Evolutionary conservation across 2,888 invertebrate genomes (phyloP).

Genomic region (Unio pictorum): DNA sequence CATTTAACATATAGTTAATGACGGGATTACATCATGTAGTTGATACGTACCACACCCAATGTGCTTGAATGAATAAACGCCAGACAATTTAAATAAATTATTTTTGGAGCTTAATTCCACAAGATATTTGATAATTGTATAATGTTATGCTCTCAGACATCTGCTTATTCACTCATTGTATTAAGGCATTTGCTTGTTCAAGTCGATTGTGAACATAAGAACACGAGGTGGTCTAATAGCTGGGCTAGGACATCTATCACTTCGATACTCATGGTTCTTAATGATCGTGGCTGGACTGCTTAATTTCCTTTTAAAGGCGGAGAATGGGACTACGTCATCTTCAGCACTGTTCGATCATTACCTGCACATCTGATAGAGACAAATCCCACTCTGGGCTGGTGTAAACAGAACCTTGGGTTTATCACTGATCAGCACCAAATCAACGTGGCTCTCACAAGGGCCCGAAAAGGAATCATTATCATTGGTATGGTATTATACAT

Average conservation of each 20-base stretch:
- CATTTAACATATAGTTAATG: no score
- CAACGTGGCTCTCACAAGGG: slow-evolving; percentile 66
- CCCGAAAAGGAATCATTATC: slow-evolving; percentile 62
- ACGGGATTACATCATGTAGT: no score
- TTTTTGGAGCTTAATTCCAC: no score
- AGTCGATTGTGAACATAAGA: not conserved
- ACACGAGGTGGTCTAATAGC: not conserved
- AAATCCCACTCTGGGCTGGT: slow-evolving; percentile 60
- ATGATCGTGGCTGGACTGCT: not conserved
- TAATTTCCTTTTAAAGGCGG: slow-evolving; percentile 42
- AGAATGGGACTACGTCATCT: slow-evolving; percentile 66
- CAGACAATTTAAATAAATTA: no score
- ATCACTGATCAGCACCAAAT: slow-evolving; percentile 64
- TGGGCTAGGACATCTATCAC: not conserved
- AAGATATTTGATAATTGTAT: no score
- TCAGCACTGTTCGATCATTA: slow-evolving; percentile 63
- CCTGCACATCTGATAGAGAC: slow-evolving; percentile 58
- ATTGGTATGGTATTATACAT: slow-evolving; percentile 41
- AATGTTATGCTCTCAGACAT: no score
- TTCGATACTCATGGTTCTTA: not conserved
- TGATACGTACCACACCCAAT: no score
- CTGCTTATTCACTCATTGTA: no score
- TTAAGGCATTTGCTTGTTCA: no score
- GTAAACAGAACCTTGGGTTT: slow-evolving; percentile 63
- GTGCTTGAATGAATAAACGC: no score